phyloP scores from a whole-genome alignment of 2,113 vertebrate species.

The Phainopepla nitens region DNA sequence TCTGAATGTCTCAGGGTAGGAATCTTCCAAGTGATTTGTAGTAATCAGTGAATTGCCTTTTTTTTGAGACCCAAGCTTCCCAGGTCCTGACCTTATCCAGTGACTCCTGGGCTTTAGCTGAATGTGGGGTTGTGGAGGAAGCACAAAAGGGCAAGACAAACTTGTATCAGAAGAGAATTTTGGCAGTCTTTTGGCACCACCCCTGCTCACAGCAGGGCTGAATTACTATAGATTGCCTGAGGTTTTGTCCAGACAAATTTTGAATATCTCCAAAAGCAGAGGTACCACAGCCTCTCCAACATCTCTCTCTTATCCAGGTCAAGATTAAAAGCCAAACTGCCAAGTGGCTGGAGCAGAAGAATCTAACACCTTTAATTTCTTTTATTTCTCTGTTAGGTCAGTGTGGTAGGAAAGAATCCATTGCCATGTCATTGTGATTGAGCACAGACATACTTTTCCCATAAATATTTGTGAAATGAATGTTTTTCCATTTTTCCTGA shows the following conservation, averaged over 20 bases:
- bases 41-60: neutral
- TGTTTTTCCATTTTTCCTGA: constrained; percentile 4
- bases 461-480: neutral
- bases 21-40: neutral
- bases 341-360: neutral
- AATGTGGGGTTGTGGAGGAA: neutral
- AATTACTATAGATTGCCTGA: neutral
- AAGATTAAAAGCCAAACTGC: neutral
- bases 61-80: neutral
- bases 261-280: neutral
- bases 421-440: neutral
- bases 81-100: neutral
- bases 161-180: neutral
- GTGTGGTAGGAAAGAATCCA: neutral
- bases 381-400: neutral
- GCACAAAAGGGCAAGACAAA: neutral
- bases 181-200: neutral
- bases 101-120: neutral
- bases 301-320: neutral
- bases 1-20: neutral
- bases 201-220: neutral
- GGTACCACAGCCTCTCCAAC: neutral
- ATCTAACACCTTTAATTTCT: neutral
- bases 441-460: neutral
- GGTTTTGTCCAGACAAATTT: neutral